Evolutionary conservation across 1,140 invertebrate species (phyloP), one percentile per base, ranked within the genome.

Genomic region (Lepidurus couesii): DNA sequence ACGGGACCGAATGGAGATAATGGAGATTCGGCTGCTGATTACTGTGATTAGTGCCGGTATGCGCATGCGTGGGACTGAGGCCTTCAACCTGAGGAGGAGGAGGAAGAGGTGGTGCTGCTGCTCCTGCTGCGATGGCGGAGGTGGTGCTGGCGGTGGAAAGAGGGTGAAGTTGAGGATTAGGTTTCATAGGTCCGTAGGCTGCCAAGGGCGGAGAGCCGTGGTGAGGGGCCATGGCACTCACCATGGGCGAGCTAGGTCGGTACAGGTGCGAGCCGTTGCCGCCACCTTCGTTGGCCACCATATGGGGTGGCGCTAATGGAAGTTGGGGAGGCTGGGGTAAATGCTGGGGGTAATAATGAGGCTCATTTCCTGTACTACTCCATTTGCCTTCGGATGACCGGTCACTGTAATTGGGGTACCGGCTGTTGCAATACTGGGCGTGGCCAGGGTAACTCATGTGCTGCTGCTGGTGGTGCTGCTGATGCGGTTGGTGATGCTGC

Each of bases 211-310:
- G 78, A 11, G 78, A 79, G 8, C 78, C 78, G 78, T 79, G 78
- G 44, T 79, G 78, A 9, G 78, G 78, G 3, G 78, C 78, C 78
- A 79, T 79, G 74, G 78, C 78, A 74, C 78, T 79, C 11, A 79
- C 75, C 78, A 79, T 79, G 34, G 78, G 78, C 13, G 78, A 79
- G 75, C 73, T 75, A 26, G 78, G 78, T 75, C 78, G 78, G 74
- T 79, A 79, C 34, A 79, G 73, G 78, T 79, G 78, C 26, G 44
- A 24, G 26, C 45, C 73, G 44, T 79, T 75, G 74, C 24, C 34
- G 4, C 34, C 24, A 10, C 77, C 53, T 65, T 65, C 53, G 53
- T 16, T 65, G 53, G 53, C 9, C 53, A 65, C 53, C 9, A 65
- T 65, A 65, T 65, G 53, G 53, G 53, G 53, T 16, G 53, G 53